Evolutionary conservation across 1,140 invertebrate genomes (phyloP).

Genomic region (Diabrotica virgifera): DNA sequence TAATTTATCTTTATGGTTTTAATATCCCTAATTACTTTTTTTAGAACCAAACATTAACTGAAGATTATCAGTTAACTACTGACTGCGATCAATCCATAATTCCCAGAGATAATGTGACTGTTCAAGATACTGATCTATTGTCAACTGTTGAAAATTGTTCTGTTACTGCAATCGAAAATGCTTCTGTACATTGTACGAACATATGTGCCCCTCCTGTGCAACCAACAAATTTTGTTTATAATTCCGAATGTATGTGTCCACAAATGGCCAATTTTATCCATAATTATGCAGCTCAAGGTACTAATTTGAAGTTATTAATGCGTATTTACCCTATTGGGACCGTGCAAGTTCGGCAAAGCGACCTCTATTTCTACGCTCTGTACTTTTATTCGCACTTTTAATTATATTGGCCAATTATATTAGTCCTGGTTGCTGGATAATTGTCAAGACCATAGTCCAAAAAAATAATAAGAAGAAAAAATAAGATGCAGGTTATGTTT

Average conservation of each 20-base stretch:
- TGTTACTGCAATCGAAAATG: not conserved
- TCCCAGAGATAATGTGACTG: not conserved
- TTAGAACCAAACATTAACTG: constrained; percentile 11
- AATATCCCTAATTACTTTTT: not conserved
- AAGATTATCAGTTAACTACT: not conserved
- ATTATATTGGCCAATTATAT: too few relatives aligned
- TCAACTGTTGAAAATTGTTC: constrained; percentile 7
- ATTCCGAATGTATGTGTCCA: constrained; percentile 32
- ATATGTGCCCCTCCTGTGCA: constrained; percentile 25
- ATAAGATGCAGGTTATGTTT: too few relatives aligned
- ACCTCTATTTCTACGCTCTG: too few relatives aligned
- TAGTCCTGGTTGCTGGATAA: too few relatives aligned
- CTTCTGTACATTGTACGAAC: not conserved
- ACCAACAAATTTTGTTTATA: constrained; percentile 24
- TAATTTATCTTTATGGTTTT: too few relatives aligned
- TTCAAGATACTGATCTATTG: constrained; percentile 1
- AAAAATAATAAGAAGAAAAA: too few relatives aligned
- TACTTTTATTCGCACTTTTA: too few relatives aligned
- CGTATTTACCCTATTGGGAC: too few relatives aligned
- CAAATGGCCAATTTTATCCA: constrained; percentile 26
- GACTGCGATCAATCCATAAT: constrained; percentile 12
- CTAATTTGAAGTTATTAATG: too few relatives aligned
- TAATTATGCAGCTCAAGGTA: not conserved
- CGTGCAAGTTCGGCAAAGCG: too few relatives aligned
- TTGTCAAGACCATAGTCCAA: too few relatives aligned